Evolutionary conservation across 2,797 vertebrate species (phyloP), one percentile per base, ranked within the genome.

Genomic region (Scleropages formosus): DNA sequence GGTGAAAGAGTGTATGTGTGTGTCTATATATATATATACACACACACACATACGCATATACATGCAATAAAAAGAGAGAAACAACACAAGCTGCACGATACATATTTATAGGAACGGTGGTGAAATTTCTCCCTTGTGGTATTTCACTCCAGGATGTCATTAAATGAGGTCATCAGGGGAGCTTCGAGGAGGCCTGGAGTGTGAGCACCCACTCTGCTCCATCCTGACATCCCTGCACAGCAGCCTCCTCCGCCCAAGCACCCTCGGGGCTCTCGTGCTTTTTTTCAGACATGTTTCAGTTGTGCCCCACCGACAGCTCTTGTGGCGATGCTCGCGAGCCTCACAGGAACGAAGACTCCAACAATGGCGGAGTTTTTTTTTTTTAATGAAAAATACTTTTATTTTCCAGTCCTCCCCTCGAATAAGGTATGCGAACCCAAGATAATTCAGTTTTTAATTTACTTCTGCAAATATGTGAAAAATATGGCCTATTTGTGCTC

Each of bases 51-150:
- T 10, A 56, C 53, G 10, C 18, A 10, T 10, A 9, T 53, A 3
- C 53, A 56, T 18, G 9, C 53, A 64, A 60, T 47, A 47, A 24
- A 27, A 47, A 13, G 18, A 65, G 13, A 27, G 53, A 12, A 16
- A 22, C 4, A 31, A 13, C 58, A 22, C 27, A 73, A 73, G 31
- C 24, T 9, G 12, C 58, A 16, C 4, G 64, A 74, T 61, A 73
- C 20, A 74, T 74, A 73, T 74, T 26, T 64, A 63, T 64, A 49
- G 27, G 60, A 51, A 74, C 24, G 39, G 10, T 13, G 22, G 44
- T n/a, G n/a, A n/a, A 62, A 59, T 15, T 13, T 26, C 46, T 64
- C 20, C 8, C n/a, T 12, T n/a, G 56, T 27, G 4, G 26, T 22
- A 58, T 24, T 27, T 72, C 11, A 18, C 1, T 59, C 15, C 26